Evolutionary conservation across 2,888 invertebrate species (phyloP), one percentile per base, ranked within the genome.

Genomic region (Diabrotica balteata): DNA sequence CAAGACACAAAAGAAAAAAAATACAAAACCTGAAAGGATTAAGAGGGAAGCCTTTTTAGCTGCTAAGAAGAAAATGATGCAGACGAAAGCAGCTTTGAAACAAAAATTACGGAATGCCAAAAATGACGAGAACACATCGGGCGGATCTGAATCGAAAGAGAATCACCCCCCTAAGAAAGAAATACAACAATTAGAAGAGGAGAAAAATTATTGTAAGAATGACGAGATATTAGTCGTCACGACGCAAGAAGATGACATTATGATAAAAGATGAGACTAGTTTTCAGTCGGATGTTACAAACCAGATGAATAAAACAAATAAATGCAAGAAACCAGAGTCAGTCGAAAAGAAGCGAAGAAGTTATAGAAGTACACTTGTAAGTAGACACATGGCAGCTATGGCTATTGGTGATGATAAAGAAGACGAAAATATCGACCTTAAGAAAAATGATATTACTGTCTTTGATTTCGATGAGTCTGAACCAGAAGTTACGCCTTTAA

Each of bases 381-480:
- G 54, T 32, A 54, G 8, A 54, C n/a, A 54, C 8, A 7, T 54
- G 11, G 8, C 59, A 46, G 4, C 32, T 32, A 32, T 32, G 4
- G 32, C 5, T 4, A 2, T 2, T 32, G 32, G 32, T 32, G 50
- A 43, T 11, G 44, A 59, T 62, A 59, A 50, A 43, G 17, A 43
- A 54, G 47, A 10, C 8, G 46, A 42, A 49, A 22, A 11, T 22
- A 11, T 5, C 44, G 43, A 43, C 22, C 7, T 53, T 9, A 68
- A 64, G 10, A 67, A 71, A 54, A 52, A 57, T 3, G 72, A 72
- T 45, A 69, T 70, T 10, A 67, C 71, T 1, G 66, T 73, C 4
- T 73, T 72, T 54, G 73, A 73, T 59, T 73, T 73, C 43, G 70
- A 72, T 22, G 73, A 73, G 32, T 52, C 67, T 0, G 70, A 70